Evolutionary conservation across 2,797 vertebrate genomes (phyloP).

Genomic region (Halcyon badia): DNA sequence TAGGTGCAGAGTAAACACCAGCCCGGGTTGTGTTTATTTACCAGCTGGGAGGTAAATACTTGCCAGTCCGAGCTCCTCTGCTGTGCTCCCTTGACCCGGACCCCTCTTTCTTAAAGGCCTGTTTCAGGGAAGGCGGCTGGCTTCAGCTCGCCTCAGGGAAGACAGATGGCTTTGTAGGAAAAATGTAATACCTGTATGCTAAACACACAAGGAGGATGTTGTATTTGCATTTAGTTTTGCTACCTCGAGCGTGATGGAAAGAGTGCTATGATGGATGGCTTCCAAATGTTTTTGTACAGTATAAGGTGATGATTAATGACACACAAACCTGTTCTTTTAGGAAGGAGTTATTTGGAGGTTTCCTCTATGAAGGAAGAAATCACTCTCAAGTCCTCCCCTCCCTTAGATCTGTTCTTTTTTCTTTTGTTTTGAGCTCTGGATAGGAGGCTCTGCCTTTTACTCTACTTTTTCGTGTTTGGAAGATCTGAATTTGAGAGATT

Average conservation of each 20-base stretch:
- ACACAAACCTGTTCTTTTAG: neutral
- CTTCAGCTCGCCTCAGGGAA: neutral
- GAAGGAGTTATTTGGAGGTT: neutral
- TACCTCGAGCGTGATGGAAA: neutral
- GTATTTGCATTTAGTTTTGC: constrained; percentile 33
- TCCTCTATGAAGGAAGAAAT: neutral
- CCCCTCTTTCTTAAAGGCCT: neutral
- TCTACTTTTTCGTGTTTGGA: neutral
- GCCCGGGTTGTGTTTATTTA: neutral
- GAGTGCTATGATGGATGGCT: neutral
- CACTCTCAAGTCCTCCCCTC: neutral
- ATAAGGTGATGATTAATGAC: neutral
- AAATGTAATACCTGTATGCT: neutral
- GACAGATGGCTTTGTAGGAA: constrained; percentile 36
- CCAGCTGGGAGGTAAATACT: neutral
- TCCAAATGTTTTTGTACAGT: constrained; percentile 4
- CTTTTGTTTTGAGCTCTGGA: neutral
- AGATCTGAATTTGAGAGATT: neutral
- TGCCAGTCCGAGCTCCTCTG: neutral
- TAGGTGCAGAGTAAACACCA: neutral
- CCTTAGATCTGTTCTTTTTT: neutral
- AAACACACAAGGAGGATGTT: constrained; percentile 28
- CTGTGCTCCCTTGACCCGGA: neutral
- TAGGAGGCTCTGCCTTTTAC: neutral
- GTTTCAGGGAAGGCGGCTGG: neutral